phyloP scores from a whole-genome alignment of 2,888 invertebrate species.

The Drosophila putrida region DNA sequence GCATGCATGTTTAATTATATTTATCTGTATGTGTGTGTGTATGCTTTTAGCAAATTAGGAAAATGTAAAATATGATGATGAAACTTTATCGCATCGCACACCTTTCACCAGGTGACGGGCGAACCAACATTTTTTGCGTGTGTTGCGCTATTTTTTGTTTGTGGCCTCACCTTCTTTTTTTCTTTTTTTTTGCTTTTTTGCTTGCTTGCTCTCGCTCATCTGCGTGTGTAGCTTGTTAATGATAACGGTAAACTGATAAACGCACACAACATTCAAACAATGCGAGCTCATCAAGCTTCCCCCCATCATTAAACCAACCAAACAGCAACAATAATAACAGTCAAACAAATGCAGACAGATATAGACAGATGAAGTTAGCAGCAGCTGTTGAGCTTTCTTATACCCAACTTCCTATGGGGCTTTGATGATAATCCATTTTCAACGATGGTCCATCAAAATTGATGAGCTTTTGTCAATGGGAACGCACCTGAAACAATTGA shows the following conservation, averaged over 20 bases:
- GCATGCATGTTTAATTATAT: slow-evolving; percentile 5
- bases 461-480: too few species aligned
- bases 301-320: background rate
- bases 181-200: background rate
- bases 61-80: slow-evolving; percentile 76
- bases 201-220: slow-evolving; percentile 39
- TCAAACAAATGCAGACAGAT: slow-evolving; percentile 19
- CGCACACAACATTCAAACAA: slow-evolving; percentile 52
- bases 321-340: slow-evolving; percentile 22
- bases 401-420: too few species aligned
- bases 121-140: slow-evolving; percentile 37
- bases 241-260: slow-evolving; percentile 78
- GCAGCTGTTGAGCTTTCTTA: slow-evolving; percentile 20
- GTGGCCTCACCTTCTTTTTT: slow-evolving; percentile 10
- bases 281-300: slow-evolving; percentile 46
- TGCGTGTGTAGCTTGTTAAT: slow-evolving; percentile 74
- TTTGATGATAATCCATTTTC: too few species aligned
- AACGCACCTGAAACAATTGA: too few species aligned
- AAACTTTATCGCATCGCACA: slow-evolving; percentile 69
- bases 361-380: background rate
- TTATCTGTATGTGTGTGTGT: slow-evolving; percentile 23
- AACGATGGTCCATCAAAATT: too few species aligned
- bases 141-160: slow-evolving; percentile 24
- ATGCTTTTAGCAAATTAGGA: slow-evolving; percentile 76
- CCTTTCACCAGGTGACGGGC: slow-evolving; percentile 62